Evolutionary conservation across 2,797 vertebrate genomes (phyloP).

Genomic region (Craterocephalus amniculus): DNA sequence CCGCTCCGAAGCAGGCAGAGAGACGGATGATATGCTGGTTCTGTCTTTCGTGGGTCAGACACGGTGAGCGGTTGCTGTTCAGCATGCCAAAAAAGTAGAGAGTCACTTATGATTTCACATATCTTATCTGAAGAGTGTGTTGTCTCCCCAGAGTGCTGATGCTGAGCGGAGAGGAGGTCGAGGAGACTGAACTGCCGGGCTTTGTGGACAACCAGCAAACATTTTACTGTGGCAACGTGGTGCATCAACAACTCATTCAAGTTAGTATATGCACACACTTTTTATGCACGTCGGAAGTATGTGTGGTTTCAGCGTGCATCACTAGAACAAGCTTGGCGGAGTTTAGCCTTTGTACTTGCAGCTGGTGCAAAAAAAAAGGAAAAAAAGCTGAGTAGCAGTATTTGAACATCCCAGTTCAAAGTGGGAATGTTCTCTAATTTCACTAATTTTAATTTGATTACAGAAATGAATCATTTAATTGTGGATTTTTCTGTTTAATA

Average conservation of each 20-base stretch:
- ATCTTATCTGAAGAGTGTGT: conserved; percentile 41
- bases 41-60: conserved; percentile 98
- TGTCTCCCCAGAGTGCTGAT: conserved; percentile 89
- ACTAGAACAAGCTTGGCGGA: not conserved
- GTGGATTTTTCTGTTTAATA: conserved; percentile 41
- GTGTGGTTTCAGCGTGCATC: not conserved
- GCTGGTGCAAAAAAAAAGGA: not conserved
- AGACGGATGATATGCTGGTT: conserved; percentile 96
- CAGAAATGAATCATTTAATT: conserved; percentile 47
- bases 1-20: conserved; percentile 90
- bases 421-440: conserved; percentile 15
- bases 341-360: not conserved
- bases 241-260: conserved; percentile 95
- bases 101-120: conserved; percentile 12
- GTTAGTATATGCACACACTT: conserved; percentile 68
- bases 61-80: conserved; percentile 80
- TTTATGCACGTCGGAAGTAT: not conserved
- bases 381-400: not conserved
- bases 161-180: conserved; percentile 96
- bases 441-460: conserved; percentile 40
- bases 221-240: conserved; percentile 97
- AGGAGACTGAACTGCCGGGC: conserved; percentile 95
- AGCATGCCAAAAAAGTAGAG: conserved; percentile 30
- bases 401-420: conserved; percentile 18
- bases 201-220: conserved; percentile 99